Evolutionary conservation across 2,113 vertebrate genomes (phyloP), one percentile per base, ranked within the genome.

Genomic region (Anas platyrhynchos): DNA sequence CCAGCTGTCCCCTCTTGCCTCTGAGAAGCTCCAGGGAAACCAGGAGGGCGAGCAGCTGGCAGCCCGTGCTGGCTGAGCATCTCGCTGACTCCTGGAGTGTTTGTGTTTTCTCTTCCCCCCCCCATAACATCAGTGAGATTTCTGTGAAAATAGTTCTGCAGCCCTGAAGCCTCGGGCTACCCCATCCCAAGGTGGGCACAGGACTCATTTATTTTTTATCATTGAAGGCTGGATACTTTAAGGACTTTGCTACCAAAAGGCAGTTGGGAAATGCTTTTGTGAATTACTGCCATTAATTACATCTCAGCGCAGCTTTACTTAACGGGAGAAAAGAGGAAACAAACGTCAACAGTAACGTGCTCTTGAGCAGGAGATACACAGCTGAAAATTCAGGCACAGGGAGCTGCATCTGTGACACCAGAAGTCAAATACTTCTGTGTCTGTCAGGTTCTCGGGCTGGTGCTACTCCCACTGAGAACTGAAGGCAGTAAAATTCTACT

Each of bases 361-460:
- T 83, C 69, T 61, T 21, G 31, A 91, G 59, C 38, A 43, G 63
- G 32, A 88, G 32, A 26, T 26, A 4, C 17, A 16, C 36, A 27
- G 62, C 11, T 65, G 62, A 20, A 65, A n/a, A 83, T 26, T 31
- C 31, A 58, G 77, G 31, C 12, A 9, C 54, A 58, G 83, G 69
- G n/a, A 94, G 79, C 50, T 63, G 59, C 56, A 50, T 4, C 65
- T 77, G 69, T 63, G 69, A 36, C 43, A 26, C 0, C 0, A 56
- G 25, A 86, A 66, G 52, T 43, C 46, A 69, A 74, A 36, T 11
- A 61, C 10, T 4, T 4, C 25, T 34, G 38, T 20, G 36, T 0
- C 0, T 14, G 38, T 31, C 48, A 56, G 43, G 15, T 14, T 41
- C 0, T 0, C 18, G 11, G 63, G 36, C 43, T 74, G 18, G 10